These are phyloP conservation scores for Lineus longissimus DNA, from an alignment of 1,140 invertebrate species.

Conservation along the genomic window DNA sequence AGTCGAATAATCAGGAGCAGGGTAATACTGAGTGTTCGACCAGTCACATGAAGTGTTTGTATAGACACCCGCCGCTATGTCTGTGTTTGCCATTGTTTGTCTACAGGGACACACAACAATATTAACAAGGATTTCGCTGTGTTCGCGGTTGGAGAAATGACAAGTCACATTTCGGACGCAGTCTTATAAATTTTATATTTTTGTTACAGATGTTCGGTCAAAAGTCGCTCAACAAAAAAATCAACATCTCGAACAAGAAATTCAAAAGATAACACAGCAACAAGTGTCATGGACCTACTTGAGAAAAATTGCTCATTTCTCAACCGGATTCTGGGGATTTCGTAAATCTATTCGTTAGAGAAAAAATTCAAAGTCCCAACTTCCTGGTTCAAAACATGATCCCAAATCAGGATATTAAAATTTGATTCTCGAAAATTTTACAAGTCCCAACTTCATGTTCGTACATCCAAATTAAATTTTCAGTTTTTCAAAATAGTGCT, in stretches of 20 bases:
- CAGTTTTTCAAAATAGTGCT: neutral
- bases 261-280: too few relatives aligned
- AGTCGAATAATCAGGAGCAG: neutral
- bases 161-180: neutral
- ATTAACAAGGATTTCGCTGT: neutral
- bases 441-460: too few relatives aligned
- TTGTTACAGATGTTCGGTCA: neutral
- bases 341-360: neutral
- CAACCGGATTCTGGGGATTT: neutral
- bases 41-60: neutral
- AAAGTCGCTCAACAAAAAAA: neutral
- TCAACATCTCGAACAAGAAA: too few relatives aligned
- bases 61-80: neutral
- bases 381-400: neutral
- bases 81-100: constrained; percentile 1
- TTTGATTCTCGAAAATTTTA: neutral
- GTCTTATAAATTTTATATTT: neutral
- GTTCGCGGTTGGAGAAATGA: neutral
- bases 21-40: constrained; percentile 3
- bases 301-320: neutral
- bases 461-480: neutral
- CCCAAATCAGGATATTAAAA: neutral
- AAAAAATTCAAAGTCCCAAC: neutral
- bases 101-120: neutral
- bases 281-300: too few relatives aligned